Conservation (phyloP, 2,797 vertebrate genomes). For the Acanthiza pusilla region DNA sequence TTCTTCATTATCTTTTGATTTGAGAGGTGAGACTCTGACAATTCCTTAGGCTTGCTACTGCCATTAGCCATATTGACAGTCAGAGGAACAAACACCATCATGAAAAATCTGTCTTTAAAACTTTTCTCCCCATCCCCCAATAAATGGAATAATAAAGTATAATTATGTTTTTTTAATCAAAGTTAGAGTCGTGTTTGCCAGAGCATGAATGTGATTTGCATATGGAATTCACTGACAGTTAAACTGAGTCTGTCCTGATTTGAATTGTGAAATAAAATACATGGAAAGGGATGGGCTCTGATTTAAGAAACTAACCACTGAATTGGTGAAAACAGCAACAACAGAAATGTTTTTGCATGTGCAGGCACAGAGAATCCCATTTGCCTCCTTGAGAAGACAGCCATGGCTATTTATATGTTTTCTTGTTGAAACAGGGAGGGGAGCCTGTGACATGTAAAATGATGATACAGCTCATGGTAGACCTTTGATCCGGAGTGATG, state of each 20-base stretch:
- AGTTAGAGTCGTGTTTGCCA: neutral
- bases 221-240: neutral
- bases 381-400: neutral
- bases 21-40: neutral
- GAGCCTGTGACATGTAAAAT: neutral
- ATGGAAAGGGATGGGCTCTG: neutral
- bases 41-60: neutral
- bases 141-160: neutral
- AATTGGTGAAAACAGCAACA: neutral
- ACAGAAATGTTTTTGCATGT: neutral
- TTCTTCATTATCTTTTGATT: conserved; percentile 6
- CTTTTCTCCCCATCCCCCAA: neutral
- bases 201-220: neutral
- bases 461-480: neutral
- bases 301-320: neutral
- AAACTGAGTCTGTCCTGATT: neutral
- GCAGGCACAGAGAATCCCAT: neutral
- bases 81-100: neutral
- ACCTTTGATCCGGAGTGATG: neutral
- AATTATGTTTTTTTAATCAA: conserved; percentile 5
- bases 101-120: neutral
- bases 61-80: neutral
- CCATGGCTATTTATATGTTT: neutral
- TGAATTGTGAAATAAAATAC: neutral
- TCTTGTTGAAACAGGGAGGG: neutral